These are phyloP conservation scores for Dinocampus coccinellae DNA, from an alignment of 2,888 invertebrate species.

Conservation along the genomic window DNA sequence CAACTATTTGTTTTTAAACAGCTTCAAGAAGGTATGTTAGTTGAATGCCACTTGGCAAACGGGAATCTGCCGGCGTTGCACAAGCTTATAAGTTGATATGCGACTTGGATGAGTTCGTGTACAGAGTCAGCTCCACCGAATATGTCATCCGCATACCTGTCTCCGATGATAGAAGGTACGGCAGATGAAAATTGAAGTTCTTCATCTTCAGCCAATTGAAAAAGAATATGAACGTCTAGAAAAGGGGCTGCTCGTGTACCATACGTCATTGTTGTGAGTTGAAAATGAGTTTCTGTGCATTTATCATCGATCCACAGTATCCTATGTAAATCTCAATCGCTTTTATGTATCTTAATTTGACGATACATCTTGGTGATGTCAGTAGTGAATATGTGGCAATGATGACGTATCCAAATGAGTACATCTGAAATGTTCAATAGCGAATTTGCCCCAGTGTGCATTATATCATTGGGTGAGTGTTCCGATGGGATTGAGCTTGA, in stretches of 20 bases:
- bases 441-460: constrained; percentile 26
- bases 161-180: neutral
- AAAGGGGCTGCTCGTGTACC: constrained; percentile 34
- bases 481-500: constrained; percentile 15
- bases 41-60: neutral
- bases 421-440: constrained; percentile 29
- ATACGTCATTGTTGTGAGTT: constrained; percentile 26
- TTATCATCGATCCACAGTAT: no score
- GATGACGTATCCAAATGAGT: constrained; percentile 16
- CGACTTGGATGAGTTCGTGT: constrained; percentile 18
- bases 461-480: constrained; percentile 15
- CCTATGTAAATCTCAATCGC: no score
- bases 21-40: no score
- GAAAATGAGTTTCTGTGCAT: no score
- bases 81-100: constrained; percentile 20
- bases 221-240: constrained; percentile 17
- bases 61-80: constrained; percentile 37
- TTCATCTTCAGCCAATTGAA: constrained; percentile 31
- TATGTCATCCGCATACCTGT: constrained; percentile 38
- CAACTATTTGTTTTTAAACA: no score
- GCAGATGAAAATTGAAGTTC: constrained; percentile 28
- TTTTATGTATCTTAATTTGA: constrained; percentile 17
- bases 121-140: constrained; percentile 31
- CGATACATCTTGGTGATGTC: constrained; percentile 40
- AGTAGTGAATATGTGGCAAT: constrained; percentile 24